Conservation (phyloP, 2,113 vertebrate species). For the Strix uralensis region DNA sequence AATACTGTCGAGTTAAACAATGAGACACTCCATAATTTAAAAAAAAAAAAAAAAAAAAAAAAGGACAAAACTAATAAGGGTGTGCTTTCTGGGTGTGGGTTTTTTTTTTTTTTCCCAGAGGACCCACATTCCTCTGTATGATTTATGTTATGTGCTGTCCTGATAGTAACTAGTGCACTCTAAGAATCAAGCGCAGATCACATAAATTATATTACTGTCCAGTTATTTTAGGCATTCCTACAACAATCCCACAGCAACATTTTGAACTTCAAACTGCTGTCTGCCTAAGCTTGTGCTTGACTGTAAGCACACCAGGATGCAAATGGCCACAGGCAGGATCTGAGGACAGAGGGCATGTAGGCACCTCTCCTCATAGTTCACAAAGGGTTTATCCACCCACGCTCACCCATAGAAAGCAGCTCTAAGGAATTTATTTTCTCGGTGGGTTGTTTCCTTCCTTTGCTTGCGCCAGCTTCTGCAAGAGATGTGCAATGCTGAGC, state of each 20-base stretch:
- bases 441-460: not conserved
- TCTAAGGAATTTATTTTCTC: not conserved
- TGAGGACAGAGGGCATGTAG: not conserved
- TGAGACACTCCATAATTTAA: not conserved
- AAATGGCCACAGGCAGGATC: accelerated
- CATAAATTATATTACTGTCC: not conserved
- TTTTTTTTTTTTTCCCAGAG: not conserved
- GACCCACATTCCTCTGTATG: not conserved
- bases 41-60: not conserved
- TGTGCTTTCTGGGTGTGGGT: not conserved
- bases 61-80: not conserved
- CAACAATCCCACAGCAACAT: not conserved
- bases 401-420: accelerated
- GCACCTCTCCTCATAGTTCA: not conserved
- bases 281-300: not conserved
- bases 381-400: not conserved
- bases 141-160: not conserved
- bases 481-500: accelerated
- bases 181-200: not conserved
- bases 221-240: not conserved
- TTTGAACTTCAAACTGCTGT: not conserved
- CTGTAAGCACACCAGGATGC: not conserved
- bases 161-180: not conserved
- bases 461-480: not conserved
- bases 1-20: not conserved